phyloP scores from a whole-genome alignment of 2,113 vertebrate genomes.

The Leucopternis melanops region DNA sequence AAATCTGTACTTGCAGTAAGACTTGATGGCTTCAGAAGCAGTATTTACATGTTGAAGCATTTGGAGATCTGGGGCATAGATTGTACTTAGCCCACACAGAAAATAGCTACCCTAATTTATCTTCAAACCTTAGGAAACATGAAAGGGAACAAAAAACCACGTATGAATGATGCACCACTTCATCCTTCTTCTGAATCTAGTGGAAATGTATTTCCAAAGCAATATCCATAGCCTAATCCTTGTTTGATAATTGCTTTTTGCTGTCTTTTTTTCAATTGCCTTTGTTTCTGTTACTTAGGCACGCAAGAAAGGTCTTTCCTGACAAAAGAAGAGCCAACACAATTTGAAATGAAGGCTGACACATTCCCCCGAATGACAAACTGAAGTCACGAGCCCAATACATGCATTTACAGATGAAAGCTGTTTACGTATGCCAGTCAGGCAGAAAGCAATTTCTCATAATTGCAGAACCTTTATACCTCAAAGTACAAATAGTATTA shows the following conservation, averaged over 20 bases:
- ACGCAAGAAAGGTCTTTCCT: not conserved
- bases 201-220: not conserved
- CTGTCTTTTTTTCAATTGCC: not conserved
- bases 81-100: not conserved
- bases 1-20: conserved; percentile 32
- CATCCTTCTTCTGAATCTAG: not conserved
- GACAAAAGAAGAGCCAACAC: conserved; percentile 12
- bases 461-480: conserved; percentile 3
- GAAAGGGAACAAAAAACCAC: not conserved
- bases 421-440: not conserved
- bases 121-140: conserved; percentile 12
- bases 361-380: not conserved
- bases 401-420: not conserved
- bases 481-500: conserved; percentile 32
- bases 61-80: conserved; percentile 37
- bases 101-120: conserved; percentile 41
- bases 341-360: conserved; percentile 33
- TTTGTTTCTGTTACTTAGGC: conserved; percentile 35
- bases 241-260: conserved; percentile 16
- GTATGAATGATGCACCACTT: conserved; percentile 22
- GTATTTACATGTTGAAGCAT: conserved; percentile 27
- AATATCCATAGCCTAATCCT: not conserved
- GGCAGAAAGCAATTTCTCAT: conserved; percentile 1
- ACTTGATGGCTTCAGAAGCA: conserved; percentile 27
- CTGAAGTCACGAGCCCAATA: not conserved